Base-by-base conservation (phyloP, 2,888 invertebrate genomes). In the Parnassius apollo region DNA sequence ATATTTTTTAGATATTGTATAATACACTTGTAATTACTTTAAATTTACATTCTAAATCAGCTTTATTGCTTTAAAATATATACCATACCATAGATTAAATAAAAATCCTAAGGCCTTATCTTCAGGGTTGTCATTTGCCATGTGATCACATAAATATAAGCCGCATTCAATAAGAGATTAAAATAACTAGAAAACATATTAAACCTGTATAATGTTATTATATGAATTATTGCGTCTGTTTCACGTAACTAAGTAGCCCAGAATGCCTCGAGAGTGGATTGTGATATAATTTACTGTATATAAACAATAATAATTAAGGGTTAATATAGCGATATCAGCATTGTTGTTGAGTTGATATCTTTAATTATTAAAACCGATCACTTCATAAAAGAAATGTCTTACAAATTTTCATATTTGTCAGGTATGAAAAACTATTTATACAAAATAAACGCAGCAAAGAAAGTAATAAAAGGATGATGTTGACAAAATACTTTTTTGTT, bases 271-370 rank as follows among this genome's bases (percentile, higher is more conserved):
- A 76, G 76, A 70, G 75, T 74, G 74, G 75, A 81, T 80, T 86
- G 86, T 86, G 86, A 86, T 87, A 86, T 77, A 77, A 69, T 72
- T 60, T 72, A 78, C 71, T 79, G 79, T 81, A 77, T 77, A 81
- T 81, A 79, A 49, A 51, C 42, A 65, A 71, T 71, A 68, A 62
- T 66, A 71, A 64, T 64, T 67, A 64, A 58, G 60, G 67, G 67
- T 68, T 71, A 71, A 70, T 69, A 59, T 54, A 13, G 61, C 55
- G 60, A 55, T 59, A 50, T 51, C 61, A 53, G 53, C 56, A 61
- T 53, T 62, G 59, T 60, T 67, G 65, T 64, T 58, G 55, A 52
- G 54, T 62, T 62, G 55, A 58, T 57, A 49, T 49, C 49, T 46
- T 56, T 4, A 52, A 49, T 12, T 13, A 13, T 8, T 13, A 49